A percentile compares a stretch with the other conserved stretches of the same genome.
These are phyloP conservation scores for Monoplex corrugatus DNA, from an alignment of 2,888 invertebrate species.

Conservation along the genomic window DNA sequence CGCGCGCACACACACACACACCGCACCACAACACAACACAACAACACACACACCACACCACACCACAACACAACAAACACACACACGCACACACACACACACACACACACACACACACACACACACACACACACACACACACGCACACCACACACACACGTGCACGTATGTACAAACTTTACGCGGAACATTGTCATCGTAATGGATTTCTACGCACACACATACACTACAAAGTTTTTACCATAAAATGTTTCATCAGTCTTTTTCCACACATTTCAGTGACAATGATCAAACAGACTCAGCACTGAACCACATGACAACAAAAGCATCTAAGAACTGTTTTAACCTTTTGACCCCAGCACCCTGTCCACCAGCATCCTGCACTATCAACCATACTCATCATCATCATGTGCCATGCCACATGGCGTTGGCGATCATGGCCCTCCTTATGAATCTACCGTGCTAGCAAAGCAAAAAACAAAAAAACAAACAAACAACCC, in stretches of 20 bases:
- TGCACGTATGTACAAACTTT: background rate
- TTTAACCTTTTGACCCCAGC: too few relatives aligned
- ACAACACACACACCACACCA: slow-evolving; percentile 44
- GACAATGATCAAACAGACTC: background rate
- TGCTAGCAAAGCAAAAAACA: too few relatives aligned
- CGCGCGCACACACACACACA: slow-evolving; percentile 40
- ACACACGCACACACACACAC: slow-evolving; percentile 34
- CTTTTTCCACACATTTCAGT: background rate
- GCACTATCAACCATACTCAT: too few relatives aligned
- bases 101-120: slow-evolving; percentile 30
- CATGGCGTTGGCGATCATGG: too few relatives aligned
- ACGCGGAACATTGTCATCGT: too few relatives aligned
- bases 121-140: slow-evolving; percentile 43
- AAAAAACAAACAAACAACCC: too few relatives aligned
- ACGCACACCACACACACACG: background rate
- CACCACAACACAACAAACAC: slow-evolving; percentile 40
- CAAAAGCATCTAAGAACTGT: too few relatives aligned
- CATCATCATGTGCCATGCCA: too few relatives aligned
- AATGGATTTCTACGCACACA: background rate
- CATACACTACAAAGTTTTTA: slow-evolving; percentile 25
- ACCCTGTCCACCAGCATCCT: too few relatives aligned
- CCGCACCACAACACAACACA: slow-evolving; percentile 29
- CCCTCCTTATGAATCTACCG: too few relatives aligned
- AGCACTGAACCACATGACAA: background rate
- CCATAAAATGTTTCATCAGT: background rate